These are phyloP conservation scores for Clytia hemisphaerica DNA, from an alignment of 30 jellyfish, hydroid and myxozoan genomes.

Conservation along the genomic window DNA sequence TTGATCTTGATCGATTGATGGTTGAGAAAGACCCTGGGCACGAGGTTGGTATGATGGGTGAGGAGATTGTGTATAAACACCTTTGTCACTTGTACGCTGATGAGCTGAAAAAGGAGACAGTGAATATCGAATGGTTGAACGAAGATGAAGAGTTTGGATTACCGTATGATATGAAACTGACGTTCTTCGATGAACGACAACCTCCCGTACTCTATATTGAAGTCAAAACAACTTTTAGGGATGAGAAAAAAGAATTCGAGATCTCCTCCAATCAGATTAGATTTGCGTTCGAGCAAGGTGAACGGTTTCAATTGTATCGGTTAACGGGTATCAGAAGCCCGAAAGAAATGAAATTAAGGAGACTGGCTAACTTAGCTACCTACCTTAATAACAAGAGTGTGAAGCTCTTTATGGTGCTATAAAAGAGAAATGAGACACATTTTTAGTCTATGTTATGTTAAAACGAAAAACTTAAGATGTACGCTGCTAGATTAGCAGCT, in stretches of 20 bases:
- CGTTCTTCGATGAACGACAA: neutral
- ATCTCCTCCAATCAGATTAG: constrained; percentile 55
- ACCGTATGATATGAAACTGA: constrained; percentile 55
- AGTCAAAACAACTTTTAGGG: constrained; percentile 55
- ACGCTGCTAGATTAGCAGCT: too few relatives aligned
- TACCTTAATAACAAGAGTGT: constrained; percentile 44
- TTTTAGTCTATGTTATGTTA: too few relatives aligned
- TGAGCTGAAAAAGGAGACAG: neutral
- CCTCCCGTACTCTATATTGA: constrained; percentile 33
- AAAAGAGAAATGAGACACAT: too few relatives aligned
- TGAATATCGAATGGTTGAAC: constrained; percentile 46
- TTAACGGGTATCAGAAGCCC: constrained; percentile 40
- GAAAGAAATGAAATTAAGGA: constrained; percentile 12
- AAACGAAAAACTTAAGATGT: too few relatives aligned
- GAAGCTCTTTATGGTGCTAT: constrained; percentile 30
- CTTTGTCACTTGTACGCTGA: constrained; percentile 5
- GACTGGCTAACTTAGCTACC: constrained; percentile 39
- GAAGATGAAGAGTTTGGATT: constrained; percentile 29
- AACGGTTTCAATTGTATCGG: constrained; percentile 50
- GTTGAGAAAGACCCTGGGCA: neutral
- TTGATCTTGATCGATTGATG: neutral
- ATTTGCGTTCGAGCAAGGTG: constrained; percentile 48
- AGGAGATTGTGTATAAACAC: constrained; percentile 31
- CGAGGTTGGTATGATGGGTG: constrained; percentile 51
- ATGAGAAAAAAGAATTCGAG: constrained; percentile 48